These are phyloP conservation scores for Melanaphis sacchari DNA, from an alignment of 1,140 invertebrate species.

Conservation along the genomic window DNA sequence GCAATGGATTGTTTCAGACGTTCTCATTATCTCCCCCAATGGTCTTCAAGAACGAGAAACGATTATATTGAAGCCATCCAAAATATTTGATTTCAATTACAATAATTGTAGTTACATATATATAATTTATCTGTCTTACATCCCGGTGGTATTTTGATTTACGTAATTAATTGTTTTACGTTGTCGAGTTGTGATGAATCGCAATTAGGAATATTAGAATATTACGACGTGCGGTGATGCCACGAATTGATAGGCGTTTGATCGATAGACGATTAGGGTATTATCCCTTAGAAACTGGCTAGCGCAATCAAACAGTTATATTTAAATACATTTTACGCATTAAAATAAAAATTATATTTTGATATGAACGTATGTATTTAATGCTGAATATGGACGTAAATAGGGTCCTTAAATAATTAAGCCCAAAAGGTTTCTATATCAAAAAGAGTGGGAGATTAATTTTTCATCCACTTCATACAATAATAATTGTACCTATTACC, in stretches of 20 bases:
- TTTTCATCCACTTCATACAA: too few relatives aligned
- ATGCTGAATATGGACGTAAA: too few relatives aligned
- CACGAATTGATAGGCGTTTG: neutral
- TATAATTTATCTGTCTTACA: neutral
- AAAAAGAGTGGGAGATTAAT: too few relatives aligned
- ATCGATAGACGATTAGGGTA: neutral
- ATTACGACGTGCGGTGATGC: neutral
- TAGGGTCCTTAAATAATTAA: too few relatives aligned
- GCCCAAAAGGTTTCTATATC: too few relatives aligned
- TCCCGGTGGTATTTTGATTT: neutral
- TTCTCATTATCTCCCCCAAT: neutral
- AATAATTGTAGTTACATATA: neutral
- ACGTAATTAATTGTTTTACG: neutral
- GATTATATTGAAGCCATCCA: neutral
- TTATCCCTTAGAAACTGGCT: neutral
- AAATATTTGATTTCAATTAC: neutral
- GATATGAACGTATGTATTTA: neutral
- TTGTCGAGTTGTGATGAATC: neutral
- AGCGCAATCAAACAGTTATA: neutral
- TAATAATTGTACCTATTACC: too few relatives aligned
- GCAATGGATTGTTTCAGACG: neutral
- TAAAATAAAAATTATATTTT: neutral
- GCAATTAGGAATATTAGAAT: neutral
- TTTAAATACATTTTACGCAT: neutral
- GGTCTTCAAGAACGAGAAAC: neutral